phyloP scores from a whole-genome alignment of 2,113 vertebrate species.

The Stercorarius parasiticus region DNA sequence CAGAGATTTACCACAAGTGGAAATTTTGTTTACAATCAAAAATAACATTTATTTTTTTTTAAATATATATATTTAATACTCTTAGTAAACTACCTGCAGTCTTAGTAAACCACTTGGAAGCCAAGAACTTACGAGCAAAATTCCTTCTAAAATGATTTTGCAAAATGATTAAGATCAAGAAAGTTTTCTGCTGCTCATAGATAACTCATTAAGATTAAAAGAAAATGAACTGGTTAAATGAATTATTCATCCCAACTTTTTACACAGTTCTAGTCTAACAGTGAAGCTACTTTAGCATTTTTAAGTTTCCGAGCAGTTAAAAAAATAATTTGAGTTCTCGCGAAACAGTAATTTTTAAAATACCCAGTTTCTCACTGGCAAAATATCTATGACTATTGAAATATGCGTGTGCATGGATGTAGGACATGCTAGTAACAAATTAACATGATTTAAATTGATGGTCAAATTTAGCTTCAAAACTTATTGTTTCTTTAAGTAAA shows the following conservation, averaged over 20 bases:
- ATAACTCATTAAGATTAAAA: neutral
- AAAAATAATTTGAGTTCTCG: neutral
- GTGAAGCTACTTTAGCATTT: neutral
- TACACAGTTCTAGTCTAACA: neutral
- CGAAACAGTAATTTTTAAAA: neutral
- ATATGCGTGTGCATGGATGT: accelerated
- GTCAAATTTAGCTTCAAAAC: neutral
- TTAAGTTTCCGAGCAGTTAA: neutral
- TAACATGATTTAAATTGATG: neutral
- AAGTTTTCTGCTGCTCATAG: neutral
- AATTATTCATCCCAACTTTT: neutral
- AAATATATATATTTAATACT: neutral
- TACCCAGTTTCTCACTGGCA: neutral
- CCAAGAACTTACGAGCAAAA: neutral
- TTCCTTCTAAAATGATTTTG: neutral
- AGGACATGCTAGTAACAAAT: neutral
- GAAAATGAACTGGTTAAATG: neutral
- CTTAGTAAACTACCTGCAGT: neutral
- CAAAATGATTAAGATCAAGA: neutral
- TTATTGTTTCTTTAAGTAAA: neutral
- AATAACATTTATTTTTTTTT: neutral
- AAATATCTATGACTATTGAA: neutral
- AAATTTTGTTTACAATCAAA: neutral
- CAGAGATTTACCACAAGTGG: neutral
- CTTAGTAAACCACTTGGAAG: neutral